phyloP scores from a whole-genome alignment of 2,113 vertebrate genomes.

The Brachyhypopomus gauderio region DNA sequence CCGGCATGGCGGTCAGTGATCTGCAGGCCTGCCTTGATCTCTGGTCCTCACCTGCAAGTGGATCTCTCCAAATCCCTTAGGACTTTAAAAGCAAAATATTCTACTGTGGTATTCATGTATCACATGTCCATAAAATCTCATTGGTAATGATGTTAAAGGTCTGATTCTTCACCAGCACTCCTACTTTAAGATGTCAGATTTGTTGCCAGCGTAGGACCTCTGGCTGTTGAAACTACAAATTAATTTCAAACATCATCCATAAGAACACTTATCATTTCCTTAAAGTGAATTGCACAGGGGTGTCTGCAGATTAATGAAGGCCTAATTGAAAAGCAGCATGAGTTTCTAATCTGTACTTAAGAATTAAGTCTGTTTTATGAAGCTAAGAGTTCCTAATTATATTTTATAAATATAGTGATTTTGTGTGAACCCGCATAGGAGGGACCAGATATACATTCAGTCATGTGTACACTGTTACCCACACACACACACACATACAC shows the following conservation, averaged over 20 bases:
- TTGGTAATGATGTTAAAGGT: too few species aligned
- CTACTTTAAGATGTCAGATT: too few species aligned
- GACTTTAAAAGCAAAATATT: not conserved
- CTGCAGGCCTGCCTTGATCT: too few species aligned
- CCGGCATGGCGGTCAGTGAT: too few species aligned
- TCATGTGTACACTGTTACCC: too few species aligned
- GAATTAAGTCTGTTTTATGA: constrained; percentile 44
- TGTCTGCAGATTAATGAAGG: not conserved
- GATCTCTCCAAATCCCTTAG: too few species aligned
- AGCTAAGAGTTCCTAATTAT: constrained; percentile 43
- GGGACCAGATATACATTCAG: constrained; percentile 16
- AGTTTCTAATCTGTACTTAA: constrained; percentile 40
- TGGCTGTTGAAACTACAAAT: not conserved
- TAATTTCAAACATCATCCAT: not conserved
- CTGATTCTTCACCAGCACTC: too few species aligned
- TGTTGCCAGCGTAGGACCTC: too few species aligned
- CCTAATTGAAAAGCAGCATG: not conserved
- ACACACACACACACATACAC: constrained; percentile 26
- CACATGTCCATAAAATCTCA: not conserved
- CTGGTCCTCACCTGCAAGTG: not conserved
- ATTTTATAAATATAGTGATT: constrained; percentile 36
- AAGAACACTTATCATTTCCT: constrained; percentile 19
- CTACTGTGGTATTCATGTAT: not conserved
- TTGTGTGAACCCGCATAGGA: constrained; percentile 42
- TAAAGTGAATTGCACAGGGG: not conserved